Evolutionary conservation across 1,140 invertebrate genomes (phyloP).

Genomic region (Leptestheria dahalacensis): DNA sequence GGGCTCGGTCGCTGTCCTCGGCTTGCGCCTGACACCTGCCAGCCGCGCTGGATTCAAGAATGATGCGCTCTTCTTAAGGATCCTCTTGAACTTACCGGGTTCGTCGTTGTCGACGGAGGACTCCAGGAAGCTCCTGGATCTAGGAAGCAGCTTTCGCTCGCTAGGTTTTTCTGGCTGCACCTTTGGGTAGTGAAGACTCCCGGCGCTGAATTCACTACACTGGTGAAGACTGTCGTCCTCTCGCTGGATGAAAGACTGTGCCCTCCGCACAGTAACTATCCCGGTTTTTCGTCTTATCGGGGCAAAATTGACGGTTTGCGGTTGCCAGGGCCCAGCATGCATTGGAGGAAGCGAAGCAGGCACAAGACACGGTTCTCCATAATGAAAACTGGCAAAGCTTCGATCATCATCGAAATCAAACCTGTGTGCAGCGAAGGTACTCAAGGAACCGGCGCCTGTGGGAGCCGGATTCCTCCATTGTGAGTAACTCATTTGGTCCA

Average conservation of each 20-base stretch:
- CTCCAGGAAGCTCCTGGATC: slow-evolving; percentile 6
- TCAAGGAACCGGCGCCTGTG: background rate
- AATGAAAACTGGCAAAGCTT: background rate
- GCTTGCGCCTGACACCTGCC: background rate
- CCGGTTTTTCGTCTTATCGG: too few relatives aligned
- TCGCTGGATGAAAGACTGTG: background rate
- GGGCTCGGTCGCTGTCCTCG: background rate
- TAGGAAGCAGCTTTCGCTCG: background rate
- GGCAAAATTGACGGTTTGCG: background rate
- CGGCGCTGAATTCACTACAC: background rate
- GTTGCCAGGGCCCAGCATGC: too few relatives aligned
- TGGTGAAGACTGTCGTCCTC: background rate
- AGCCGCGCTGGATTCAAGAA: slow-evolving; percentile 12
- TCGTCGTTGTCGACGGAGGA: background rate
- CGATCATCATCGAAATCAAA: background rate
- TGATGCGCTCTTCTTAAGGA: slow-evolving; percentile 12
- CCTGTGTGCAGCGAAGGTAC: background rate
- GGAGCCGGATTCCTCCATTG: background rate
- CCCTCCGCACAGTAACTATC: background rate
- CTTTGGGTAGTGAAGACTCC: background rate
- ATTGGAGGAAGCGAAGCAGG: too few relatives aligned
- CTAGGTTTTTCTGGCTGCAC: background rate
- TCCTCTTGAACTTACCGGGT: slow-evolving; percentile 4
- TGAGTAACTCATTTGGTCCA: background rate
- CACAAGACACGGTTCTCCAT: background rate